Percentiles rank a stretch among this genome's conserved stretches.
Evolutionary conservation across 2,888 invertebrate genomes (phyloP).

Genomic region (Drosophila paramelanica): DNA sequence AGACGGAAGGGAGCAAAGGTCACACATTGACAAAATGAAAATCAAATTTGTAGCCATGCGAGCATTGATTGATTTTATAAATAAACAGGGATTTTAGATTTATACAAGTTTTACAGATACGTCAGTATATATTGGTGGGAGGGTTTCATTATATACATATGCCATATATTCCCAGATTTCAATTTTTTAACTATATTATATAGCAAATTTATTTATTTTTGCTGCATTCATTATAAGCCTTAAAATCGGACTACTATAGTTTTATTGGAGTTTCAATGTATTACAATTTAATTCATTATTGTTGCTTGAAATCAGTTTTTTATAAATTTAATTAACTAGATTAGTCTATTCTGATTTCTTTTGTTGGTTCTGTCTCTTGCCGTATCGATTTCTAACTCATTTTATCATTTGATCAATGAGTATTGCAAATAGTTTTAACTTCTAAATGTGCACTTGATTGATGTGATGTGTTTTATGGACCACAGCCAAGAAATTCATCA

Average conservation of each 20-base stretch:
- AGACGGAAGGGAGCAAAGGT: conserved; percentile 8
- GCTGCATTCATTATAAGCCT: too few relatives aligned
- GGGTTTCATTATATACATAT: too few relatives aligned
- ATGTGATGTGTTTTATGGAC: conserved; percentile 48
- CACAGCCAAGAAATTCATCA: not conserved
- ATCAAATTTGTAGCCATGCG: not conserved
- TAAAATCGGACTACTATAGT: too few relatives aligned
- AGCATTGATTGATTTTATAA: not conserved
- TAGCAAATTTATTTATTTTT: too few relatives aligned
- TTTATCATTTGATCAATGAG: conserved; percentile 15
- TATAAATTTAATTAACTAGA: not conserved
- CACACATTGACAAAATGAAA: not conserved
- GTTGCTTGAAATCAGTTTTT: too few relatives aligned
- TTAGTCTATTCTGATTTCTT: not conserved
- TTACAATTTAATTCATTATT: too few relatives aligned
- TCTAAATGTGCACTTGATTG: conserved; percentile 22
- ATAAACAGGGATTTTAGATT: not conserved
- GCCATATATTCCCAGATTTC: too few relatives aligned
- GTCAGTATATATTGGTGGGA: too few relatives aligned
- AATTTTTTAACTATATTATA: too few relatives aligned
- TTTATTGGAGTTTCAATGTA: too few relatives aligned
- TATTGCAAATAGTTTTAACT: conserved; percentile 9
- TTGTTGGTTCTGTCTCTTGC: not conserved
- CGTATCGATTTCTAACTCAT: not conserved
- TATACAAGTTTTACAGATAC: too few relatives aligned